phyloP scores from a whole-genome alignment of 1,140 invertebrate genomes.

The Conus betulinus region DNA sequence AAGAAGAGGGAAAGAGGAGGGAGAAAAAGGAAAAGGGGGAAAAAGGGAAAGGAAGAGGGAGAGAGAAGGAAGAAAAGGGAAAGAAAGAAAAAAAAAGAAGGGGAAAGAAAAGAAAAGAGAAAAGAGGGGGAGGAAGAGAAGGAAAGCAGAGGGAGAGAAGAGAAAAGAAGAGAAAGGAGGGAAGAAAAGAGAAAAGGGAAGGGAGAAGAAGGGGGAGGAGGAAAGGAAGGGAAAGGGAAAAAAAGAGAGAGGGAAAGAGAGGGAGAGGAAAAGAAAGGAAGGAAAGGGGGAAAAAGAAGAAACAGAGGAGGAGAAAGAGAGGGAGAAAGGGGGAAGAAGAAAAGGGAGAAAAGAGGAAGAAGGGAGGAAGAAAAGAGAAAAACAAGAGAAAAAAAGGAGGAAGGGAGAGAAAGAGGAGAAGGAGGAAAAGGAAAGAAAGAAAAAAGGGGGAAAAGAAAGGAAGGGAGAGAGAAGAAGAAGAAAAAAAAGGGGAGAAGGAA shows the following conservation, averaged over 20 bases:
- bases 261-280: background rate
- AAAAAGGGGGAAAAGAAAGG: too few relatives aligned
- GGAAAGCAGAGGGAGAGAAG: too few relatives aligned
- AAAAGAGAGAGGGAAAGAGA: constrained; percentile 16
- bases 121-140: background rate
- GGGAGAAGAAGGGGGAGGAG: too few relatives aligned
- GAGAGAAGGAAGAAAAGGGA: background rate
- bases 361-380: background rate
- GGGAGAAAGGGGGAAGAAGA: background rate
- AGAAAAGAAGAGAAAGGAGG: too few relatives aligned
- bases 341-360: background rate
- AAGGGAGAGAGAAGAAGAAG: too few relatives aligned
- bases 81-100: background rate
- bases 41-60: background rate
- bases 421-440: too few relatives aligned
- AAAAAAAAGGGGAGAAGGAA: too few relatives aligned
- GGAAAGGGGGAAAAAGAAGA: background rate
- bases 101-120: background rate
- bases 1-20: too few relatives aligned
- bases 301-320: background rate
- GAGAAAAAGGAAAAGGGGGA: background rate
- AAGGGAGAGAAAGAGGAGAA: background rate
- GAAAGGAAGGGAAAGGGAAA: background rate
- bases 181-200: background rate
- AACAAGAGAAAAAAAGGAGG: background rate